phyloP scores from a whole-genome alignment of 2,113 vertebrate species.

The Ursus arctos region DNA sequence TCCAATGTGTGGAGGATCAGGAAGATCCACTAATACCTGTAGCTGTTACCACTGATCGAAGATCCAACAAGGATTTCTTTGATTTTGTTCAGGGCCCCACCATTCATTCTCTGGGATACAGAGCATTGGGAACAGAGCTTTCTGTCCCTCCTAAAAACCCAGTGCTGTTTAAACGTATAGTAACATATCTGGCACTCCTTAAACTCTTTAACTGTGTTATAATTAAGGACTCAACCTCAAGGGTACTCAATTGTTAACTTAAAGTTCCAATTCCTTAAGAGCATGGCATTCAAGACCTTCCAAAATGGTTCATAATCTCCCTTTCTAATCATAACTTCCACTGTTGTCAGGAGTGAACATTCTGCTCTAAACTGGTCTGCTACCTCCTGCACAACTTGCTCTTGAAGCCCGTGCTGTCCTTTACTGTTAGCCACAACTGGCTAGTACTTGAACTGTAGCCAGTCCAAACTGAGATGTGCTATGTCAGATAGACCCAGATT shows the following conservation, averaged over 20 bases:
- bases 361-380: neutral
- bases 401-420: neutral
- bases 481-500: neutral
- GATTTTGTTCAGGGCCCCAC: neutral
- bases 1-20: neutral
- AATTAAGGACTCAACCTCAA: constrained; percentile 21
- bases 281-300: neutral
- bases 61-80: neutral
- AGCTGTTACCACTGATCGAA: neutral
- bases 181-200: neutral
- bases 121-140: neutral
- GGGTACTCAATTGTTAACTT: neutral
- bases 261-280: neutral
- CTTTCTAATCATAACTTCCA: neutral
- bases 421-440: neutral
- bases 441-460: neutral
- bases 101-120: neutral
- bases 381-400: neutral
- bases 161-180: neutral
- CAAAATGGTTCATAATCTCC: neutral
- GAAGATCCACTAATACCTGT: neutral
- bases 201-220: neutral
- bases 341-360: neutral
- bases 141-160: constrained; percentile 1
- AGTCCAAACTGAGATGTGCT: neutral